These are phyloP conservation scores for Triops cancriformis DNA, from an alignment of 1,140 invertebrate species.

Conservation along the genomic window DNA sequence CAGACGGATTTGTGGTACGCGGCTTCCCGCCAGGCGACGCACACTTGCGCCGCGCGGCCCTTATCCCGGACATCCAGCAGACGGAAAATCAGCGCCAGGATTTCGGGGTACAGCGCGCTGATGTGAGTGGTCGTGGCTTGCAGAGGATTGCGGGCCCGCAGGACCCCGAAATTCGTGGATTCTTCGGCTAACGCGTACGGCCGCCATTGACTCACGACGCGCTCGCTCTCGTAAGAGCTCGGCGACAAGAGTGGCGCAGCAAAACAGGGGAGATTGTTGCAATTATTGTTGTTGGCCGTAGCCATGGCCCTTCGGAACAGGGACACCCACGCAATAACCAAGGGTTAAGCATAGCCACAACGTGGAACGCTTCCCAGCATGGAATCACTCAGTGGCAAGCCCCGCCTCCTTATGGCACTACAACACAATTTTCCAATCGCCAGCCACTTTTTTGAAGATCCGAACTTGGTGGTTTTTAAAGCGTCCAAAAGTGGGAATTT, in stretches of 20 bases:
- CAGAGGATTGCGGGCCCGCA: neutral
- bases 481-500: too few relatives aligned
- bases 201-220: neutral
- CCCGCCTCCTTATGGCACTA: neutral
- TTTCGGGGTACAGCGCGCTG: constrained; percentile 80
- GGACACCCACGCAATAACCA: neutral
- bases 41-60: constrained; percentile 82
- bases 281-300: neutral
- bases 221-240: neutral
- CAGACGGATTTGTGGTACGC: constrained; percentile 80
- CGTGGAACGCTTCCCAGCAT: neutral
- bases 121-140: constrained; percentile 56
- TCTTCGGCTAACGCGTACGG: neutral
- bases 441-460: neutral
- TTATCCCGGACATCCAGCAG: constrained; percentile 79
- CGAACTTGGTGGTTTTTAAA: too few relatives aligned
- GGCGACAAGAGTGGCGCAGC: neutral
- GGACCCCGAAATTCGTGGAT: neutral
- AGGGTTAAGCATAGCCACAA: neutral
- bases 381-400: neutral
- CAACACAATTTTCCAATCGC: neutral
- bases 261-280: neutral
- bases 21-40: constrained; percentile 78
- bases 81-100: constrained; percentile 83
- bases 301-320: neutral